Evolutionary conservation across 2,888 invertebrate genomes (phyloP).

Genomic region (Hypercompe scribonia): DNA sequence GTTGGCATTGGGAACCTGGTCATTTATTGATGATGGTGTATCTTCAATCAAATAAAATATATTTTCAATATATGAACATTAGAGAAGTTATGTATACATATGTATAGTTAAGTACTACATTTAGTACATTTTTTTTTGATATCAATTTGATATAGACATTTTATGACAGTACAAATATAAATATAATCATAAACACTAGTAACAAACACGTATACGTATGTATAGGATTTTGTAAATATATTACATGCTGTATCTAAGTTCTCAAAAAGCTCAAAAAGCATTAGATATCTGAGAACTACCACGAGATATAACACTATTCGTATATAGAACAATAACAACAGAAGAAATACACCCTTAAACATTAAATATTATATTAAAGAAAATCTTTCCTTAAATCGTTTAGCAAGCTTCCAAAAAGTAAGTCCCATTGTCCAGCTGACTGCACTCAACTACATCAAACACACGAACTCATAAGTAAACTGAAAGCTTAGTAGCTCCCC

Average conservation of each 20-base stretch:
- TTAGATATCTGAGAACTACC: not conserved
- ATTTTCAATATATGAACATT: not conserved
- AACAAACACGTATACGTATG: no score
- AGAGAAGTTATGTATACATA: no score
- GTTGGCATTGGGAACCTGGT: no score
- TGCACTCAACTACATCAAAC: conserved; percentile 14
- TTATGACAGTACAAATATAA: no score
- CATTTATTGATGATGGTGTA: not conserved
- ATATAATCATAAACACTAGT: not conserved
- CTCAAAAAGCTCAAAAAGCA: not conserved
- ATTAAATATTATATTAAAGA: not conserved
- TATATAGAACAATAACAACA: not conserved
- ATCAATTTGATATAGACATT: no score
- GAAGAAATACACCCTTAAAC: not conserved
- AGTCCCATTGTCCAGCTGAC: conserved; percentile 16
- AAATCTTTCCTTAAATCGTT: not conserved
- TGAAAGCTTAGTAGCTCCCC: conserved; percentile 52
- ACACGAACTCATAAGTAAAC: conserved; percentile 25
- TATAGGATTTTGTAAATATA: no score
- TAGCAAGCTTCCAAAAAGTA: conserved; percentile 5
- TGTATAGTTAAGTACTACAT: no score
- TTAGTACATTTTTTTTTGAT: no score
- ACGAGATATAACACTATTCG: not conserved
- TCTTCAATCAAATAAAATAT: no score
- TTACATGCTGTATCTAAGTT: no score